A percentile compares a stretch with the other conserved stretches of the same genome.
Conservation (phyloP, 1,140 invertebrate species). For the Mycetomoellerius zeteki region DNA sequence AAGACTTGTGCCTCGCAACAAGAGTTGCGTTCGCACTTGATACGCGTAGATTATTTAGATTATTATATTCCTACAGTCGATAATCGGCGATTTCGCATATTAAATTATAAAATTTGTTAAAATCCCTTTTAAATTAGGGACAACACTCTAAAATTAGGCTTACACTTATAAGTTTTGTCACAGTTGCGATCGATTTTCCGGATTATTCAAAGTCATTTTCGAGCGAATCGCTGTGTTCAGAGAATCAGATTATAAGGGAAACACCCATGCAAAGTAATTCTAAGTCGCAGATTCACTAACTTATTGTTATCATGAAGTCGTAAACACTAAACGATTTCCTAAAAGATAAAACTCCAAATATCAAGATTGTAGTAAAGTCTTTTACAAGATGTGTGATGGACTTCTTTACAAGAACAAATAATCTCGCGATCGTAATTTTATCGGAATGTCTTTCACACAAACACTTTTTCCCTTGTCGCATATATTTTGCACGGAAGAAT, state of each 20-base stretch:
- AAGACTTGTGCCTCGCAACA: neutral
- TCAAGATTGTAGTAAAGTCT: neutral
- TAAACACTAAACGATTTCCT: neutral
- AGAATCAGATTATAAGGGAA: neutral
- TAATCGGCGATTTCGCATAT: neutral
- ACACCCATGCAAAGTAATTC: neutral
- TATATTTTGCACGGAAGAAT: neutral
- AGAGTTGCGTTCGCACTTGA: neutral
- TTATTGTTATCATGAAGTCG: neutral
- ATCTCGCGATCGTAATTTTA: neutral
- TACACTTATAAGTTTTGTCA: neutral
- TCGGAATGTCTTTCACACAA: slow-evolving; percentile 17
- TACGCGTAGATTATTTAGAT: neutral
- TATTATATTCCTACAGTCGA: neutral
- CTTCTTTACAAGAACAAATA: neutral
- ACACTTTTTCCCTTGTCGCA: neutral
- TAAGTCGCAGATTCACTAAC: neutral
- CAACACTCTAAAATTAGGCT: neutral
- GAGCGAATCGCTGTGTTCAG: neutral
- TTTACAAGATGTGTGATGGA: neutral
- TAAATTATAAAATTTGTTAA: slow-evolving; percentile 49
- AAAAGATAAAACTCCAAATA: neutral
- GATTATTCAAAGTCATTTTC: neutral
- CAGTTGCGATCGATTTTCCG: neutral
- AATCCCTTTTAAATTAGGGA: neutral